These are phyloP conservation scores for Marcusenius ussheri DNA, from an alignment of 2,113 vertebrate genomes.

Conservation along the genomic window DNA sequence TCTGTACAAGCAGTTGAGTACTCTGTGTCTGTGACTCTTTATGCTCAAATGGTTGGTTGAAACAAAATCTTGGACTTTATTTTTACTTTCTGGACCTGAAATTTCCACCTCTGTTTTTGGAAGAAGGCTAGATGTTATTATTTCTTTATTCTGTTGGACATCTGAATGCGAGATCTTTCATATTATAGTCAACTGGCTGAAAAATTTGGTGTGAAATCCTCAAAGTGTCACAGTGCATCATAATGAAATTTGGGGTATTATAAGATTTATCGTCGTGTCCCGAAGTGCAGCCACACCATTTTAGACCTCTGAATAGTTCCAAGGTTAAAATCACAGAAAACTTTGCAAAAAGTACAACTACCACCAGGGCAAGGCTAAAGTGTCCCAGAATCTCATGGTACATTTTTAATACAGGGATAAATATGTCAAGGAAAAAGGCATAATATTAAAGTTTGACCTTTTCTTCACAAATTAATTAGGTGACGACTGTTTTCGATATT, in stretches of 20 bases:
- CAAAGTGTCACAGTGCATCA: neutral
- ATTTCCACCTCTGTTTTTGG: neutral
- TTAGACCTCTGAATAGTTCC: conserved; percentile 5
- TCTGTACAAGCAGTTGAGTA: no score
- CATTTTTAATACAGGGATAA: neutral
- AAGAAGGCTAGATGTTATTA: neutral
- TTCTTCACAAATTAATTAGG: neutral
- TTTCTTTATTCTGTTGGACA: neutral
- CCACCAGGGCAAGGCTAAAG: neutral
- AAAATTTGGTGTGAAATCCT: neutral
- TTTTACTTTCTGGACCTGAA: no score
- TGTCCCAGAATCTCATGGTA: neutral
- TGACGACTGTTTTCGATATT: neutral
- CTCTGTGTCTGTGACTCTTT: no score
- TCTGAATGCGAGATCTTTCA: neutral
- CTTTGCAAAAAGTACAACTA: neutral
- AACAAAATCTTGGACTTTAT: no score
- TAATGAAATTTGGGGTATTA: neutral
- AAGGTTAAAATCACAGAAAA: neutral
- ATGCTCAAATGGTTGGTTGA: no score
- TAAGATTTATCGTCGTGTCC: neutral
- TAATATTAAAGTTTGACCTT: neutral
- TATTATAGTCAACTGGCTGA: neutral
- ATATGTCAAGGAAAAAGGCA: neutral
- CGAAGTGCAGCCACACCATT: neutral